Evolutionary conservation across 1,140 invertebrate genomes (phyloP).

Genomic region (Tyrophagus putrescentiae): DNA sequence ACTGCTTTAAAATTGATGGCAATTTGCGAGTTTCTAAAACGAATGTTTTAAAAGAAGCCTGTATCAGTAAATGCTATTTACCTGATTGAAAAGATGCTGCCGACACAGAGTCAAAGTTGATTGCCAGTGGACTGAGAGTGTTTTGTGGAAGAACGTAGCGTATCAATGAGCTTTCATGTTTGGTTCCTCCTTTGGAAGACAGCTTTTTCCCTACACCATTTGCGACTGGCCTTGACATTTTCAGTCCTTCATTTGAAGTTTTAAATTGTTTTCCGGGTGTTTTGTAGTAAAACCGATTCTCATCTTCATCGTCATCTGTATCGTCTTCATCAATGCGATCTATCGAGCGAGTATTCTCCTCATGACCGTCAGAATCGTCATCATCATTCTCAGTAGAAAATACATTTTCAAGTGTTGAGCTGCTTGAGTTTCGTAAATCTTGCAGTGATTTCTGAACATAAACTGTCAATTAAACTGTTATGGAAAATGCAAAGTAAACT

Average conservation of each 20-base stretch:
- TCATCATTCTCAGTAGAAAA: neutral
- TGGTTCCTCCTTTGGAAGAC: neutral
- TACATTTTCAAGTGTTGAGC: neutral
- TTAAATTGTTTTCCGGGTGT: neutral
- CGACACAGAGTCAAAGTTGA: neutral
- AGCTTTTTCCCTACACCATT: neutral
- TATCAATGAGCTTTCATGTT: neutral
- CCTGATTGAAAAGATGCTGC: slow-evolving; percentile 8
- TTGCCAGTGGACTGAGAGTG: neutral
- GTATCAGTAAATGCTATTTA: neutral
- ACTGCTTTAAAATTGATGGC: slow-evolving; percentile 3
- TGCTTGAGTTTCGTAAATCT: neutral
- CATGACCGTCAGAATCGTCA: neutral
- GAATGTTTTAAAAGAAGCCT: neutral
- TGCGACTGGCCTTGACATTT: neutral
- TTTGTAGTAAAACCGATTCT: neutral
- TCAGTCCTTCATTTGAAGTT: neutral
- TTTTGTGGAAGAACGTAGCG: neutral
- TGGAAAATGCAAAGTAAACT: neutral
- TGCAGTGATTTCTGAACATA: neutral
- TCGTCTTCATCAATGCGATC: neutral
- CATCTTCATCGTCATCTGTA: neutral
- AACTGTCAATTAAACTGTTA: neutral
- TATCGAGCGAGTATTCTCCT: neutral
- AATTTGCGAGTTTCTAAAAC: neutral